These are phyloP conservation scores for Adelognathus sp. DNA, from an alignment of 2,888 invertebrate genomes.

Conservation along the genomic window DNA sequence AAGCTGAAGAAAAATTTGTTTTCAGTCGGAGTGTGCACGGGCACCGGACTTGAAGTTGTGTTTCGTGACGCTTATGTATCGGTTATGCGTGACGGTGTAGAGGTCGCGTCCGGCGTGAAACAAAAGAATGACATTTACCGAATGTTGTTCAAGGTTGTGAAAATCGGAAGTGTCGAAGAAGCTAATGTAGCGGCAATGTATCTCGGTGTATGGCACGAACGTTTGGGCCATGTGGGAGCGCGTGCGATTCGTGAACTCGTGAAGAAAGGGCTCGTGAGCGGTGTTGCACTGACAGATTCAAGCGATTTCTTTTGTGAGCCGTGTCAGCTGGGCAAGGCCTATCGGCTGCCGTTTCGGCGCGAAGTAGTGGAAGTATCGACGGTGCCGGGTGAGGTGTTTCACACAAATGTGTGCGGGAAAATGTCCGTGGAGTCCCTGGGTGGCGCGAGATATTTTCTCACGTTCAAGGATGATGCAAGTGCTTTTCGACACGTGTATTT, in stretches of 20 bases:
- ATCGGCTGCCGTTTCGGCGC: background rate
- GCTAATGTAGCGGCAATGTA: background rate
- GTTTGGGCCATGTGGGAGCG: slow-evolving; percentile 1
- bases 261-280: background rate
- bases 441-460: slow-evolving; percentile 54
- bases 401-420: slow-evolving; percentile 57
- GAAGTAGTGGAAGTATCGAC: background rate
- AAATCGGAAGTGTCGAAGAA: background rate
- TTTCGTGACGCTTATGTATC: background rate
- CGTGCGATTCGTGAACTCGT: background rate
- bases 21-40: background rate
- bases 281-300: background rate
- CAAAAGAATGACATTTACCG: slow-evolving; percentile 29
- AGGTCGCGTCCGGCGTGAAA: background rate
- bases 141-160: background rate
- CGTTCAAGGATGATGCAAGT: slow-evolving; percentile 56
- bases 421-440: slow-evolving; percentile 39
- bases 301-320: background rate
- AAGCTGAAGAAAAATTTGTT: background rate
- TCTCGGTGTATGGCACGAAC: slow-evolving; percentile 11
- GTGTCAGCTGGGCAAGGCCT: background rate
- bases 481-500: slow-evolving; percentile 53
- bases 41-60: background rate
- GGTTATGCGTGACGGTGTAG: background rate
- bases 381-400: background rate